phyloP scores from a whole-genome alignment of 1,140 invertebrate genomes.

The Pseudoatta argentina region DNA sequence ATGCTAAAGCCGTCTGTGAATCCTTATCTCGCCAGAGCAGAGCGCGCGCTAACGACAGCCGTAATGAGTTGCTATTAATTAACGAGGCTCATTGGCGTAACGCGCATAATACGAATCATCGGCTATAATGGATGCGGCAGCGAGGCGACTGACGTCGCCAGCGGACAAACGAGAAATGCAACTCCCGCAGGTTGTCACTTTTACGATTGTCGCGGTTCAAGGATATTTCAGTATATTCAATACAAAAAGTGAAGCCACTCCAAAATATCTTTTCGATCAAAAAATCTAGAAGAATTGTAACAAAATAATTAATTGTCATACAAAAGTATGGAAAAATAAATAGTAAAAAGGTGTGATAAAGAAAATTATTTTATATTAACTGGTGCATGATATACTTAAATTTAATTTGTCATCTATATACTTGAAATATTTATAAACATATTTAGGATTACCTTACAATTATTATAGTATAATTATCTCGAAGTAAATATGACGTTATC shows the following conservation, averaged over 20 bases:
- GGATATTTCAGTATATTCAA: slow-evolving; percentile 19
- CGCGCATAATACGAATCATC: slow-evolving; percentile 59
- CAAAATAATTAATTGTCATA: background rate
- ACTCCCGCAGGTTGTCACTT: slow-evolving; percentile 31
- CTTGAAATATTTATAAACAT: background rate
- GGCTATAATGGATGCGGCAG: slow-evolving; percentile 45
- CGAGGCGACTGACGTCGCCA: slow-evolving; percentile 28
- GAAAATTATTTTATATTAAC: slow-evolving; percentile 8
- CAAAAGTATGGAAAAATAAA: background rate
- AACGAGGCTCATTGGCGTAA: slow-evolving; percentile 62
- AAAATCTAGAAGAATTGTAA: background rate
- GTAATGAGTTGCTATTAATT: slow-evolving; percentile 65
- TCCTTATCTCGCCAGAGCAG: slow-evolving; percentile 49
- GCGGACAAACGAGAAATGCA: slow-evolving; percentile 30
- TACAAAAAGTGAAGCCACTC: background rate
- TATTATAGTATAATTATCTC: slow-evolving; percentile 11
- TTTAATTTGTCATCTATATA: slow-evolving; percentile 7
- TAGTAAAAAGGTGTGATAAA: background rate
- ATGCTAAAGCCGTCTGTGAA: slow-evolving; percentile 49
- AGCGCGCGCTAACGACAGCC: slow-evolving; percentile 56
- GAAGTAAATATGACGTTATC: slow-evolving; percentile 1
- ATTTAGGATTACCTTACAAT: background rate
- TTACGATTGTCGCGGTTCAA: slow-evolving; percentile 20
- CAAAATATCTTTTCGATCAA: background rate
- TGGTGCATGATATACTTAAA: background rate